These are phyloP conservation scores for Pseudopleuronectes americanus DNA, from an alignment of 2,797 vertebrate species.

Conservation along the genomic window DNA sequence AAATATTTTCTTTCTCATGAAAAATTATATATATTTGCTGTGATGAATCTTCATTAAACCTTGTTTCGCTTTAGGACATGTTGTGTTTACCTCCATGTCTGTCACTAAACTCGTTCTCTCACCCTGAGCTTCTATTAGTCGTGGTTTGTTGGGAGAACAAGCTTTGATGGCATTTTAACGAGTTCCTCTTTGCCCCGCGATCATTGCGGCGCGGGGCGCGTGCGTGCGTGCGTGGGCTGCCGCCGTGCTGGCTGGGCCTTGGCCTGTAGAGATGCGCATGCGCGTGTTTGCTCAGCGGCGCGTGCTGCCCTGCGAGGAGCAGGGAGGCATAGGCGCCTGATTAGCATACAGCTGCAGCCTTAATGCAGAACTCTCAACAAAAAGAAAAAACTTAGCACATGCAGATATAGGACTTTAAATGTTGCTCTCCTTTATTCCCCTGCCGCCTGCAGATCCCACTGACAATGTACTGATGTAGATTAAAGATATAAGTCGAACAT, in stretches of 20 bases:
- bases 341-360: conserved; percentile 94
- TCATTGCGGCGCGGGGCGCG: conserved; percentile 57
- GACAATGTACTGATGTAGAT: background rate
- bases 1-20: too few relatives aligned
- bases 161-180: conserved; percentile 86
- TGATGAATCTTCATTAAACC: too few relatives aligned
- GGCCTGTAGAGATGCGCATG: conserved; percentile 63
- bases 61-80: background rate
- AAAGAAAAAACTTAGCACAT: conserved; percentile 7
- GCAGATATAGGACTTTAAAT: conserved; percentile 25
- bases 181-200: conserved; percentile 78
- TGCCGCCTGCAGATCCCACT: background rate
- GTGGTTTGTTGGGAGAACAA: conserved; percentile 64
- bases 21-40: too few relatives aligned
- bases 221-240: conserved; percentile 58
- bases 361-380: conserved; percentile 43
- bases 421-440: background rate
- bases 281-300: conserved; percentile 92
- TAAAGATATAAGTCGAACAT: background rate
- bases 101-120: conserved; percentile 16
- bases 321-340: conserved; percentile 83
- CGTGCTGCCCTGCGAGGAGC: conserved; percentile 84
- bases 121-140: conserved; percentile 48
- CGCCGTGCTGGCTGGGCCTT: conserved; percentile 25
- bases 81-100: background rate